Base-by-base conservation (phyloP, 2,113 vertebrate genomes). In the Harpagus bidentatus region DNA sequence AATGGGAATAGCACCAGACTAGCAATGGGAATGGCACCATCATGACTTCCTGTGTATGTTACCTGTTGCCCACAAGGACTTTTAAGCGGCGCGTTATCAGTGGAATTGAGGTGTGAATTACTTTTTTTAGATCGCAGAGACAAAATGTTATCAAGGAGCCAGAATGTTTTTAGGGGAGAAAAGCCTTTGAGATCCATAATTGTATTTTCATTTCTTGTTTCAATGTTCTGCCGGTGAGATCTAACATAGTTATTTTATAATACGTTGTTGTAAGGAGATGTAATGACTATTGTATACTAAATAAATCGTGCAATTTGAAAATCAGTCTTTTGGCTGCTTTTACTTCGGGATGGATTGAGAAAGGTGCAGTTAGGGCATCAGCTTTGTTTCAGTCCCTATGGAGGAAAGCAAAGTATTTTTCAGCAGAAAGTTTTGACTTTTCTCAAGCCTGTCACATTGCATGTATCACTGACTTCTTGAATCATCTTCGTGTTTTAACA, bases 281-380 rank as follows among this genome's bases (percentile, higher is more conserved):
- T 85, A 91, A 88, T 95, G 95, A 92, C 80, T 83, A 79, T 97
- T 97, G 85, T 96, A 86, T 95, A 96, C 92, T 97, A 96, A 98
- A 98, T 98, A 98, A 98, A 98, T 16, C 25, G 67, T 93, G 94
- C 93, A 69, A 95, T 95, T 96, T 92, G n/a, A 92, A 93, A 95
- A 47, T 89, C 56, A 62, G 11, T 52, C 58, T 55, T 71, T 40
- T 28, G 21, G 3, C 50, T 62, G 34, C 74, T 95, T 94, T n/a
- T 90, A 29, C 61, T 31, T 74, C 83, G 59, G 59, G 48, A 22
- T 83, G 50, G 20, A 20, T 43, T 66, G 59, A 61, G 50, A 52
- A 55, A 9, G 31, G 31, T 16, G 31, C 36, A 16, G 4, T 16
- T 17, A 55, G 15, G 62, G 11, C 59, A 38, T 16, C 14, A 36